Base-by-base conservation (phyloP, 2,113 vertebrate genomes). In the Tragelaphus strepsiceros region DNA sequence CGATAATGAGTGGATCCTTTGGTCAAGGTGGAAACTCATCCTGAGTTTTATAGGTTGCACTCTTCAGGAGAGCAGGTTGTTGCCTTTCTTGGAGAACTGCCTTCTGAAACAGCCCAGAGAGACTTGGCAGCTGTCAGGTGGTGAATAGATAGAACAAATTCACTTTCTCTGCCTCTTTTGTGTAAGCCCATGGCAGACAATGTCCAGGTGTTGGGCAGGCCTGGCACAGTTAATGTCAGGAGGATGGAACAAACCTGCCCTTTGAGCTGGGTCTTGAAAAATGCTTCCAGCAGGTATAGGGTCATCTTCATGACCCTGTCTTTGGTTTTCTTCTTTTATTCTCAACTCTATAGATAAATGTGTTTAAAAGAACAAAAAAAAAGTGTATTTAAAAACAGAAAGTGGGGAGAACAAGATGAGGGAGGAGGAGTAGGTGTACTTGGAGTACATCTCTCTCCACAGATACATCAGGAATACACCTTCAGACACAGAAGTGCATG, bases 351-450 rank as follows among this genome's bases (percentile, higher is more conserved):
- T 71, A 35, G 64, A 71, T 71, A 35, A 35, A 35, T 35, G 64
- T 71, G 64, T 35, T 71, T 71, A 35, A 11, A 35, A 35, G 30
- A 35, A 71, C n/a, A 35, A 71, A 9, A 35, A 71, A 35, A 35
- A n/a, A 35, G 9, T 71, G 64, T 35, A 3, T 71, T 71, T 71
- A 35, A 35, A 71, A 71, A 21, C 64, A 71, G 64, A 35, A 35
- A 35, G 9, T 71, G 64, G 9, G 9, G n/a, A 35, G 17, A 35
- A 71, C 19, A 71, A 5, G 9, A 21, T 35, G 64, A 9, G n/a
- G 19, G 64, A 71, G 64, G 17, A 71, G 64, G 17, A 5, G 64
- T 6, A 71, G 17, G 1, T 71, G 64, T 11, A 21, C 0, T 1
- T 67, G 64, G 64, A 71, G 64, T 71, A 35, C 64, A 35, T 22